phyloP scores from a whole-genome alignment of 2,888 invertebrate species.

The Nomada lathburiana region DNA sequence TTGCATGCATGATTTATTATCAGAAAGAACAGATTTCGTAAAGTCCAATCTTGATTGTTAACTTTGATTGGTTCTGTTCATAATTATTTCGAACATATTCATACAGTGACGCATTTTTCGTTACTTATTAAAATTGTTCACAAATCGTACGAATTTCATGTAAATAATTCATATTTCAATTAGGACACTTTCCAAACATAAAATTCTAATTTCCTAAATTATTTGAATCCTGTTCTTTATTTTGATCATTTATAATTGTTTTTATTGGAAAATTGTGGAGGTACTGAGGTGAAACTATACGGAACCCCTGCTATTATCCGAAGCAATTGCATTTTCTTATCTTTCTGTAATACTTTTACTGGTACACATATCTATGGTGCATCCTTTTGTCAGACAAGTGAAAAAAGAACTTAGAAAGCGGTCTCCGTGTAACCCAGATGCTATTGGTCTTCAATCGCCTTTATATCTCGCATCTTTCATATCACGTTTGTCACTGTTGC shows the following conservation, averaged over 20 bases:
- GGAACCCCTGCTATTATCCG: slow-evolving; percentile 10
- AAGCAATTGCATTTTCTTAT: not conserved
- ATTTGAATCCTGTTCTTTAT: not conserved
- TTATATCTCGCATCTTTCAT: not conserved
- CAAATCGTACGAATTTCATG: no score
- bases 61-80: no score
- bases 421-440: slow-evolving; percentile 17
- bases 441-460: not conserved
- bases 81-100: no score
- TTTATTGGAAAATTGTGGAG: not conserved
- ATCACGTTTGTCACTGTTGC: not conserved
- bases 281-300: not conserved
- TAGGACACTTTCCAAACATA: slow-evolving; percentile 1
- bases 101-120: no score
- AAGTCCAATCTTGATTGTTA: not conserved
- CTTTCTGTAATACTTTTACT: slow-evolving; percentile 26
- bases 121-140: no score
- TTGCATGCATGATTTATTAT: not conserved
- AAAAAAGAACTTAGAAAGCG: slow-evolving; percentile 31
- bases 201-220: not conserved
- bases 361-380: slow-evolving; percentile 2
- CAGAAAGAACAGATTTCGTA: not conserved
- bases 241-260: not conserved
- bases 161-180: not conserved
- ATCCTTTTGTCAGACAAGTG: slow-evolving; percentile 19